These are phyloP conservation scores for Myotis findleyi DNA, from an alignment of 2,797 vertebrate genomes.

Conservation along the genomic window DNA sequence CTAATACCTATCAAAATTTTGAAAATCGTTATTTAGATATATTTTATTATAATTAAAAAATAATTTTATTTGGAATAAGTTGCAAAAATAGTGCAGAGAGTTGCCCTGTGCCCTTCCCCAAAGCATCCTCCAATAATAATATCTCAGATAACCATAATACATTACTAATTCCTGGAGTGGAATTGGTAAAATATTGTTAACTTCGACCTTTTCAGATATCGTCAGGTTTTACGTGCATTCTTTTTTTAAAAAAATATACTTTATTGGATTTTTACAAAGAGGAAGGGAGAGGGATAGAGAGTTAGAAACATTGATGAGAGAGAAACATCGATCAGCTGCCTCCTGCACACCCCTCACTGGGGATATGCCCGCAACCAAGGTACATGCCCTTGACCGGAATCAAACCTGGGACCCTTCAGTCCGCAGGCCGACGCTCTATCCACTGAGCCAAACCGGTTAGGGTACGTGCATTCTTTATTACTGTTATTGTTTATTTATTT, in stretches of 20 bases:
- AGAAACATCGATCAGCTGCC: no score
- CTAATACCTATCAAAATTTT: neutral
- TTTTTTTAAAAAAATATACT: neutral
- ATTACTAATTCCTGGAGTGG: neutral
- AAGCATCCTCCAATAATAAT: neutral
- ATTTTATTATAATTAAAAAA: neutral
- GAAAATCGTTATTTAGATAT: neutral
- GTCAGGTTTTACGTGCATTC: neutral
- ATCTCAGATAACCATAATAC: neutral
- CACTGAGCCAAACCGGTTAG: no score
- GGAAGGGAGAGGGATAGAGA: no score
- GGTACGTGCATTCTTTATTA: neutral
- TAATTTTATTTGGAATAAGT: slow-evolving; percentile 9
- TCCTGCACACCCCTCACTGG: no score
- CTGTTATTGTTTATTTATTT: neutral
- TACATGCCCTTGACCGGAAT: no score
- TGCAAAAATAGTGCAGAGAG: neutral
- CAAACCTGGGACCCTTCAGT: no score
- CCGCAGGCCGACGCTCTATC: no score
- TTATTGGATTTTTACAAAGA: no score
- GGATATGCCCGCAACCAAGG: no score
- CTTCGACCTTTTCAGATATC: neutral
- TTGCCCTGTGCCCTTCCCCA: neutral
- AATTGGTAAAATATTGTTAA: neutral
- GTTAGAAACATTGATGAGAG: no score